Percentiles rank a stretch among this genome's conserved stretches.
Conservation (phyloP, 2,113 vertebrate species). For the Patagioenas fasciata region DNA sequence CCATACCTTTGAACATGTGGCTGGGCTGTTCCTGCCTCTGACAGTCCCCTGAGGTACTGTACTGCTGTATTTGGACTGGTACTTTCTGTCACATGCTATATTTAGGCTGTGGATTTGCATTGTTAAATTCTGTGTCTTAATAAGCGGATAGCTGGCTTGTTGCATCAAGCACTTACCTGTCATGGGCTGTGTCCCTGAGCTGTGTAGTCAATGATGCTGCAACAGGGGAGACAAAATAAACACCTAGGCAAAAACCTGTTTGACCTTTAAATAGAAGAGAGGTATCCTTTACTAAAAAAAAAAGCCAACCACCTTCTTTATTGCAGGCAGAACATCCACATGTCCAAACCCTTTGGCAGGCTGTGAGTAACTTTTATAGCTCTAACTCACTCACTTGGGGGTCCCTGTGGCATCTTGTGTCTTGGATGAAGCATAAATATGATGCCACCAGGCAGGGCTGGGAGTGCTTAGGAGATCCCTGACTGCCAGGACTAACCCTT, state of each 20-base stretch:
- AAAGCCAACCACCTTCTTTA: neutral
- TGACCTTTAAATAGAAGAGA: neutral
- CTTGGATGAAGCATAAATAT: neutral
- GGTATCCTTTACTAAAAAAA: neutral
- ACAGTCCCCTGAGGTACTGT: neutral
- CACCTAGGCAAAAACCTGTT: neutral
- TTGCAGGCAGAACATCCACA: neutral
- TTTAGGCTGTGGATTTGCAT: conserved; percentile 53
- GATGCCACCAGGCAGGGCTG: neutral
- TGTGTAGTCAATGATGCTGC: neutral
- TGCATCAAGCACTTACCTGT: neutral
- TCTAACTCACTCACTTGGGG: neutral
- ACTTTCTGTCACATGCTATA: neutral
- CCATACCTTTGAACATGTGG: neutral
- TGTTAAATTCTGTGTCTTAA: neutral
- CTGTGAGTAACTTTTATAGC: neutral
- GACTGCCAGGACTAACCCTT: neutral
- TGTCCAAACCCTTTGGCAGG: neutral
- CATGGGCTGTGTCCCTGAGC: neutral
- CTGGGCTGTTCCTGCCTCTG: neutral
- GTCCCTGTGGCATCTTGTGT: neutral
- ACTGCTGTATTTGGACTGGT: neutral
- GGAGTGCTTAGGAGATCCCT: neutral
- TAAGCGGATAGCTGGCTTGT: neutral
- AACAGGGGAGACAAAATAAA: neutral